These are phyloP conservation scores for Varanus komodoensis DNA, from an alignment of 2,113 vertebrate genomes.

Conservation along the genomic window DNA sequence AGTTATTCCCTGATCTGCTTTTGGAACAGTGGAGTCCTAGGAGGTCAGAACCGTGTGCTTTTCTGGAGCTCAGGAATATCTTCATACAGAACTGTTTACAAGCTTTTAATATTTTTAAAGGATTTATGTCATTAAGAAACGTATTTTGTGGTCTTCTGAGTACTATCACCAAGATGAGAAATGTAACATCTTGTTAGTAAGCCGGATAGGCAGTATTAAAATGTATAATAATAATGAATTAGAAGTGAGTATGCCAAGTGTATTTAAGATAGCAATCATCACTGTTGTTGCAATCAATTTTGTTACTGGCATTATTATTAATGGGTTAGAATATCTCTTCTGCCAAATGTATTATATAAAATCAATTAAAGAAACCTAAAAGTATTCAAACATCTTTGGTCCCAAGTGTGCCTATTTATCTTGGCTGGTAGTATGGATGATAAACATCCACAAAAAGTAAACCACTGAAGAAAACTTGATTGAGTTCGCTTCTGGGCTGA, in stretches of 20 bases:
- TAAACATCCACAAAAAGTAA: conserved; percentile 52
- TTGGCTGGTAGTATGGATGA: conserved; percentile 42
- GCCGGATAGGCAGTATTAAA: not conserved
- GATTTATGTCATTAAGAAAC: not conserved
- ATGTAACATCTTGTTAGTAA: not conserved
- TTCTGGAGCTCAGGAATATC: not conserved
- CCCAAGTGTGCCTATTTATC: conserved; percentile 51
- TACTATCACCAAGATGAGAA: not conserved
- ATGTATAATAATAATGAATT: conserved; percentile 60
- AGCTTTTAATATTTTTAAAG: not conserved
- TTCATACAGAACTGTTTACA: not conserved
- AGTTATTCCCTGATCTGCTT: not conserved
- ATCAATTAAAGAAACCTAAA: conserved; percentile 70
- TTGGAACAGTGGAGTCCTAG: not conserved
- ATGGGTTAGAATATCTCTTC: conserved; percentile 71
- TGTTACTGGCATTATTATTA: conserved; percentile 71
- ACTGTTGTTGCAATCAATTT: conserved; percentile 71
- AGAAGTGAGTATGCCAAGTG: conserved; percentile 66
- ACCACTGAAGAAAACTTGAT: conserved; percentile 42
- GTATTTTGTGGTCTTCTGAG: not conserved
- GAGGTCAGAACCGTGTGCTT: not conserved
- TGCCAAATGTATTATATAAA: conserved; percentile 71
- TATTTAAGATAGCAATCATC: conserved; percentile 70
- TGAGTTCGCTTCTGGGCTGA: conserved; percentile 27
- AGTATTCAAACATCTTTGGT: conserved; percentile 60